Evolutionary conservation across 2,888 invertebrate genomes (phyloP).

Genomic region (Pyrgus malvae): DNA sequence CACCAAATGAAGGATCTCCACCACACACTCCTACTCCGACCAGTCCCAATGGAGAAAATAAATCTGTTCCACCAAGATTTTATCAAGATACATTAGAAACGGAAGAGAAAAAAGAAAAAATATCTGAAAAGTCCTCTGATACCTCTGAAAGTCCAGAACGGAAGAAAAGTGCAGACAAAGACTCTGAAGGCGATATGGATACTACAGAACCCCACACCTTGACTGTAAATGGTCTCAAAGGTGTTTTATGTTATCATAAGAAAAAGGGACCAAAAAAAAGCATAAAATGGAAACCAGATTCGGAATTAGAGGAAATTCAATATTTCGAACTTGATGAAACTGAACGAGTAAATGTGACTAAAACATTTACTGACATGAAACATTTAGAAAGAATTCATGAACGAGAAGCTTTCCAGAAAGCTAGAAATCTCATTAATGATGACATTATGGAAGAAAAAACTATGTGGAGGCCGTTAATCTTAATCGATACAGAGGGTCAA

Average conservation of each 20-base stretch:
- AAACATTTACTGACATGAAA: slow-evolving; percentile 95
- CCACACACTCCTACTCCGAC: slow-evolving; percentile 79
- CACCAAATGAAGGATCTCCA: slow-evolving; percentile 74
- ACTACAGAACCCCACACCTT: slow-evolving; percentile 64
- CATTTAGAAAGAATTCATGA: slow-evolving; percentile 94
- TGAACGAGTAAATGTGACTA: slow-evolving; percentile 97
- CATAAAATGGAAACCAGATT: slow-evolving; percentile 91
- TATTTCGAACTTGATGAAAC: slow-evolving; percentile 98
- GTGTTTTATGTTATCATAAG: slow-evolving; percentile 88
- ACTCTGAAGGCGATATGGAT: slow-evolving; percentile 61
- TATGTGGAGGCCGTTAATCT: slow-evolving; percentile 87
- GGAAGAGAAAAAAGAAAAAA: slow-evolving; percentile 81
- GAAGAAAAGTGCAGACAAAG: slow-evolving; percentile 31
- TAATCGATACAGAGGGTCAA: slow-evolving; percentile 85
- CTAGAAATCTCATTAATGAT: slow-evolving; percentile 87
- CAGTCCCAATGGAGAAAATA: slow-evolving; percentile 68
- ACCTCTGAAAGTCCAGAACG: slow-evolving; percentile 47
- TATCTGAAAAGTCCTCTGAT: slow-evolving; percentile 50
- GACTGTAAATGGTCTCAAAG: slow-evolving; percentile 84
- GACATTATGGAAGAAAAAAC: slow-evolving; percentile 92
- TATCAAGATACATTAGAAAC: slow-evolving; percentile 95
- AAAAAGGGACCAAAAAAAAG: slow-evolving; percentile 90
- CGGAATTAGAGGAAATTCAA: slow-evolving; percentile 89
- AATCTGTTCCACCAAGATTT: slow-evolving; percentile 87
- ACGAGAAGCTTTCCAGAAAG: slow-evolving; percentile 90